Evolutionary conservation across 2,888 invertebrate genomes (phyloP).

Genomic region (Aspidapion aeneum): DNA sequence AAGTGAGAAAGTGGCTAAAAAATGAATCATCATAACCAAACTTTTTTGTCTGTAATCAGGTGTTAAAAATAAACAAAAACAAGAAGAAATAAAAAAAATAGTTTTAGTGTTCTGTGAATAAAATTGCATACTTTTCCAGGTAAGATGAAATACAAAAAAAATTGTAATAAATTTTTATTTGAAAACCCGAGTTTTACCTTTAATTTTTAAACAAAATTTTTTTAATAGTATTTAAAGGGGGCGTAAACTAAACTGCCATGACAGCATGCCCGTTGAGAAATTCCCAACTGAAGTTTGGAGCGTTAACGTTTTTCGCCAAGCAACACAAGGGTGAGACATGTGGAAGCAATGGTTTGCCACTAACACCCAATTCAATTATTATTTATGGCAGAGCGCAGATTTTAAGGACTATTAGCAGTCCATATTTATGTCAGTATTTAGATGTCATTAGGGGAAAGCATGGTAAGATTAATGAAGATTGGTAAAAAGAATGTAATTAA

Average conservation of each 20-base stretch:
- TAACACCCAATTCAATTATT: constrained; percentile 94
- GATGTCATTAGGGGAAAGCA: constrained; percentile 92
- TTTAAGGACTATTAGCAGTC: constrained; percentile 74
- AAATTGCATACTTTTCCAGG: no score
- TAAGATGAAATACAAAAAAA: no score
- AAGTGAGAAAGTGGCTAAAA: no score
- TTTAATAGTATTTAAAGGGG: neutral
- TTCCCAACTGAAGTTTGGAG: constrained; percentile 65
- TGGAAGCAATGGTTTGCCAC: constrained; percentile 92
- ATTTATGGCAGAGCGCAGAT: constrained; percentile 87
- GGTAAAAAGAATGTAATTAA: no score
- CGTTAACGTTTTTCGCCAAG: constrained; percentile 87
- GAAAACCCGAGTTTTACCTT: no score
- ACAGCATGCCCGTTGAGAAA: constrained; percentile 43
- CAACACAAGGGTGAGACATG: constrained; percentile 88
- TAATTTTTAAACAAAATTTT: neutral
- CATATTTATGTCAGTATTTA: constrained; percentile 82
- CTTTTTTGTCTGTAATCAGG: no score
- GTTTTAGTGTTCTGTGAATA: no score
- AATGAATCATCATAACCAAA: no score
- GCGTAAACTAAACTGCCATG: constrained; percentile 19
- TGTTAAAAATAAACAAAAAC: no score
- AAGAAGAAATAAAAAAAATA: no score
- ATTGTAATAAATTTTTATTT: no score
- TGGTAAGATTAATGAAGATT: no score